Evolutionary conservation across 1,140 invertebrate species (phyloP).

Genomic region (Temnothorax nylanderi): DNA sequence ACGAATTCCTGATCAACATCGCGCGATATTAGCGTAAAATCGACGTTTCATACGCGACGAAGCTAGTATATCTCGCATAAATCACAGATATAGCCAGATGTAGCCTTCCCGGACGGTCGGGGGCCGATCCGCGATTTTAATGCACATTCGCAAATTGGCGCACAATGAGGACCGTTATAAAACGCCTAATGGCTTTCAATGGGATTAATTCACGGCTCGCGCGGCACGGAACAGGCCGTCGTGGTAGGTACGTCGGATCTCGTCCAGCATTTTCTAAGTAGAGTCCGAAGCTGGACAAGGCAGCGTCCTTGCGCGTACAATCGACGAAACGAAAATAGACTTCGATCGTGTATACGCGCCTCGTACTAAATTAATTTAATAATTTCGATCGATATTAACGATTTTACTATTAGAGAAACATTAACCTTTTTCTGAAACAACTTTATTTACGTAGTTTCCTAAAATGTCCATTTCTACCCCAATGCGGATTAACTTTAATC

Average conservation of each 20-base stretch:
- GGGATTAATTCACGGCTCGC: slow-evolving; percentile 77
- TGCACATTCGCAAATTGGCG: slow-evolving; percentile 76
- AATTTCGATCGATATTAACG: background rate
- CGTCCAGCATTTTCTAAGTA: slow-evolving; percentile 25
- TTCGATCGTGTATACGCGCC: background rate
- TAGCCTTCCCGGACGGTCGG: slow-evolving; percentile 11
- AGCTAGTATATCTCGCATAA: background rate
- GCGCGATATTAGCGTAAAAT: background rate
- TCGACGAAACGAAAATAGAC: background rate
- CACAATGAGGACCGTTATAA: slow-evolving; percentile 78
- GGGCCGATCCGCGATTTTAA: slow-evolving; percentile 65
- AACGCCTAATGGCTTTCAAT: slow-evolving; percentile 80
- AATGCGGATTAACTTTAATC: too few relatives aligned
- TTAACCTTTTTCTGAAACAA: background rate
- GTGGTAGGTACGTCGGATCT: background rate
- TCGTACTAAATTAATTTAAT: background rate
- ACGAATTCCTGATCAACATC: background rate
- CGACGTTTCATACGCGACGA: background rate
- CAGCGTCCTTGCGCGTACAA: background rate
- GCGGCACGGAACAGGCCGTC: slow-evolving; percentile 28
- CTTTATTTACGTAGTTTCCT: too few relatives aligned
- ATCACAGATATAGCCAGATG: background rate
- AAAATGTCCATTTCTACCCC: too few relatives aligned
- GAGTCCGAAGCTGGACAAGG: background rate
- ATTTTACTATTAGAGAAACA: background rate